Evolutionary conservation across 2,797 vertebrate genomes (phyloP).

Genomic region (Carduelis carduelis): DNA sequence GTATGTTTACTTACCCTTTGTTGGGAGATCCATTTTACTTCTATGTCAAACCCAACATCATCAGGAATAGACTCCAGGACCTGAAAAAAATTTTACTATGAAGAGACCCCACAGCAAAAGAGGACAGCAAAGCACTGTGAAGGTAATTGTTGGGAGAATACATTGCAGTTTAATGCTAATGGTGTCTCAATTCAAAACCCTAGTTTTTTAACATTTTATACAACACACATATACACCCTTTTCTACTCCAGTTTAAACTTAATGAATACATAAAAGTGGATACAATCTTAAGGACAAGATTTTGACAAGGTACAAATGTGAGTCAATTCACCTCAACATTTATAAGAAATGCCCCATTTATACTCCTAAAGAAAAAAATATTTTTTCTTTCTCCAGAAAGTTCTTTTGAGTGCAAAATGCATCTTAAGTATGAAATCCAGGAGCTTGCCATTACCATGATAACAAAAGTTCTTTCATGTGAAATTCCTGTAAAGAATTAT

Average conservation of each 20-base stretch:
- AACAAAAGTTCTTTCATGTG: neutral
- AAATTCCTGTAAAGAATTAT: neutral
- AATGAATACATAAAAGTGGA: neutral
- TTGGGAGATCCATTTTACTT: slow-evolving; percentile 96
- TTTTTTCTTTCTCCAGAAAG: neutral
- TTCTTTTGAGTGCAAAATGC: neutral
- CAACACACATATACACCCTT: neutral
- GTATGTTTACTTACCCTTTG: slow-evolving; percentile 79
- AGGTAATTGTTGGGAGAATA: neutral
- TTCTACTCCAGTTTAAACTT: neutral
- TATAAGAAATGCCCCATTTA: neutral
- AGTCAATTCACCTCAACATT: neutral
- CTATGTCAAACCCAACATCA: slow-evolving; percentile 94
- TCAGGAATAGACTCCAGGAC: slow-evolving; percentile 91
- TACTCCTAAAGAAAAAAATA: neutral
- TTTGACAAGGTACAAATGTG: neutral
- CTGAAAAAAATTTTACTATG: slow-evolving; percentile 63
- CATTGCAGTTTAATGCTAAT: neutral
- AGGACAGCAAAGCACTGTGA: neutral
- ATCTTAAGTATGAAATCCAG: neutral
- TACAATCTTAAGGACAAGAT: neutral
- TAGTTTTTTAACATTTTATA: neutral
- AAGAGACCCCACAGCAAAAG: neutral
- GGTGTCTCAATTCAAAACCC: neutral
- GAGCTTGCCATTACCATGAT: neutral